A percentile compares a stretch with the other conserved stretches of the same genome.
phyloP scores from a whole-genome alignment of 2,113 vertebrate species.

The Chaenocephalus aceratus region DNA sequence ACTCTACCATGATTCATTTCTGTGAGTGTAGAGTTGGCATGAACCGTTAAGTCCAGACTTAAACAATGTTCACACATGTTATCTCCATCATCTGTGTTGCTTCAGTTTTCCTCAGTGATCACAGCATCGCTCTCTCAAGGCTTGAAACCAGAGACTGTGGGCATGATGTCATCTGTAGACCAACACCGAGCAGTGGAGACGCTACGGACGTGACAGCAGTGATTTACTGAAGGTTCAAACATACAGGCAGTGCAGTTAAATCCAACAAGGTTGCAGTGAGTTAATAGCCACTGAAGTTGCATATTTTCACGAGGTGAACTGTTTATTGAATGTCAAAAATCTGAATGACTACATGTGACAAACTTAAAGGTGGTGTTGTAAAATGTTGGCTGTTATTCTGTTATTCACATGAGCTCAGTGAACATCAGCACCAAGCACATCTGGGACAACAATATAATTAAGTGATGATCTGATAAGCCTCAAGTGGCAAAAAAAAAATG shows the following conservation, averaged over 20 bases:
- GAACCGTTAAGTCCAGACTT: neutral
- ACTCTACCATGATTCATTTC: too few species aligned
- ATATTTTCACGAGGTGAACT: slow-evolving; percentile 4
- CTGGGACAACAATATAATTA: slow-evolving; percentile 16
- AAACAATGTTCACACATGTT: slow-evolving; percentile 29
- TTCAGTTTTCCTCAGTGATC: slow-evolving; percentile 17
- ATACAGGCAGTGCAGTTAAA: slow-evolving; percentile 19
- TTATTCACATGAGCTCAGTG: neutral
- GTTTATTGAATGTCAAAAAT: slow-evolving; percentile 16
- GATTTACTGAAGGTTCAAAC: slow-evolving; percentile 47
- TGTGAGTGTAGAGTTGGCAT: neutral
- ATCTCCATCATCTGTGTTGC: slow-evolving; percentile 18
- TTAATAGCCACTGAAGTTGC: slow-evolving; percentile 35
- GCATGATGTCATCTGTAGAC: slow-evolving; percentile 45
- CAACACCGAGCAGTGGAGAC: slow-evolving; percentile 2
- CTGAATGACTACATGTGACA: slow-evolving; percentile 10
- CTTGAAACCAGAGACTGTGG: slow-evolving; percentile 40
- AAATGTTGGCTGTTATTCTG: neutral
- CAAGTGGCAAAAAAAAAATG: neutral
- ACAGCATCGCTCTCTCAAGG: slow-evolving; percentile 31
- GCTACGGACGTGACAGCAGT: slow-evolving; percentile 19
- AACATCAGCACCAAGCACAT: neutral
- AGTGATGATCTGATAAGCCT: slow-evolving; percentile 1
- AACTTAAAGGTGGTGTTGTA: too few species aligned
- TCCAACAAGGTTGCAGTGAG: slow-evolving; percentile 15